Evolutionary conservation across 1,140 invertebrate species (phyloP).

Genomic region (Amyelois transitella): DNA sequence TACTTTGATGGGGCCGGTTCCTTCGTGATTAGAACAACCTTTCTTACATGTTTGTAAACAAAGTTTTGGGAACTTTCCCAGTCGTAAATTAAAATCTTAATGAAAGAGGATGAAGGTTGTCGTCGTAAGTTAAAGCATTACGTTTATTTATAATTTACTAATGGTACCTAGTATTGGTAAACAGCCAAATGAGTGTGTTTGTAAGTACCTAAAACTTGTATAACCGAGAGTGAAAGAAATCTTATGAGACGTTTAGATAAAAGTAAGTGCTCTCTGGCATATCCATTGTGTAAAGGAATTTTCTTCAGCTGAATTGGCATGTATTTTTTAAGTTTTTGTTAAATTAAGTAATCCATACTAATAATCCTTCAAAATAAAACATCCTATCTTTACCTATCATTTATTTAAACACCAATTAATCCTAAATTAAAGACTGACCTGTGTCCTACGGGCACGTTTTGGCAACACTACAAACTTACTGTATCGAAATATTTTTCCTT

Average conservation of each 20-base stretch:
- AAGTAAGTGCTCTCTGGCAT: no score
- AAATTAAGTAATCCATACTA: no score
- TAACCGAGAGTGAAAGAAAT: no score
- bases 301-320: no score
- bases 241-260: no score
- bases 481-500: neutral
- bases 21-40: slow-evolving; percentile 21
- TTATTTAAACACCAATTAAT: neutral
- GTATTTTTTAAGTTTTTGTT: no score
- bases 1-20: slow-evolving; percentile 5
- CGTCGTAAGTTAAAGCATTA: neutral
- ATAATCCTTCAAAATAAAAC: neutral
- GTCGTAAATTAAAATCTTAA: neutral
- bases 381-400: neutral
- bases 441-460: neutral
- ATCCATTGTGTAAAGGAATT: no score
- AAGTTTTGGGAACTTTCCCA: neutral
- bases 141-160: no score
- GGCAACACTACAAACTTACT: neutral
- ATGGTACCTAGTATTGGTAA: no score
- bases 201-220: no score
- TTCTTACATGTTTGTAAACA: neutral
- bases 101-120: neutral
- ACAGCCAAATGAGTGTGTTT: no score
- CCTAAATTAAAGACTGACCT: neutral